These are phyloP conservation scores for Antechinus flavipes DNA, from an alignment of 2,113 vertebrate genomes.

Conservation along the genomic window DNA sequence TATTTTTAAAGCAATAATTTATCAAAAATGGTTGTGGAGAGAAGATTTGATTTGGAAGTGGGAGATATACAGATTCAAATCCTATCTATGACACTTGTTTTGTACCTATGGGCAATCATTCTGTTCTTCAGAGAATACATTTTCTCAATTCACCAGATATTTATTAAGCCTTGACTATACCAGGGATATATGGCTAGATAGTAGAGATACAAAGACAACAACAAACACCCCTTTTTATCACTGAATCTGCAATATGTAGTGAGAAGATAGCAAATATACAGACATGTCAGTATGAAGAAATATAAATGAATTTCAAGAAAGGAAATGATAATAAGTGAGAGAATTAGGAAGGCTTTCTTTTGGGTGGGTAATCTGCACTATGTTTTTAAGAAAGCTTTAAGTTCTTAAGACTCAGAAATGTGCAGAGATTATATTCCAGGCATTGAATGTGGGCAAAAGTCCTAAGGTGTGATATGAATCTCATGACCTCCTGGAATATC, in stretches of 20 bases:
- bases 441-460: background rate
- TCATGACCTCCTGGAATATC: background rate
- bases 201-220: background rate
- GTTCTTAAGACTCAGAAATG: background rate
- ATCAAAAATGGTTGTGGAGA: background rate
- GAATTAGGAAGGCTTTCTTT: background rate
- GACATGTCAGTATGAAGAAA: background rate
- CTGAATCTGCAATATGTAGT: background rate
- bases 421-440: background rate
- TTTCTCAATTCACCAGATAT: background rate
- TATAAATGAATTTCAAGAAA: background rate
- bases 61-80: background rate
- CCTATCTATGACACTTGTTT: background rate
- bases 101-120: background rate
- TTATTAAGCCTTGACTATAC: background rate
- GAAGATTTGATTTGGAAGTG: background rate
- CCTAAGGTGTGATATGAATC: background rate
- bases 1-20: background rate
- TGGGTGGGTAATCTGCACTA: background rate
- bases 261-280: background rate
- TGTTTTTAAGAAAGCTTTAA: background rate
- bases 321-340: background rate
- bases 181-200: background rate
- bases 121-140: background rate
- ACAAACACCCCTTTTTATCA: background rate